Conservation (phyloP, 23 tunicate species). For the Ascidia mentula region DNA sequence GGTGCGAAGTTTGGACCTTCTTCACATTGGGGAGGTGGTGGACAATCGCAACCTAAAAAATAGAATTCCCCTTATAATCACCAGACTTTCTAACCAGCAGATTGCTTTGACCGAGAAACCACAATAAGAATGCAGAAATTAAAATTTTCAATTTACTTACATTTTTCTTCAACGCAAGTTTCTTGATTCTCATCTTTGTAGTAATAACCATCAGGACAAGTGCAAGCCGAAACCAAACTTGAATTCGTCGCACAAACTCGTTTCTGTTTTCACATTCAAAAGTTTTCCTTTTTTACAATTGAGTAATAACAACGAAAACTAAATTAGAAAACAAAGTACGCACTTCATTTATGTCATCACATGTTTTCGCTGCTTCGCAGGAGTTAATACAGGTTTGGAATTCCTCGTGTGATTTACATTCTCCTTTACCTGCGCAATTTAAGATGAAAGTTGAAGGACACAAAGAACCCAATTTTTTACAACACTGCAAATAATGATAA, state of each 20-base stretch:
- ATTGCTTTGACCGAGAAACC: no score
- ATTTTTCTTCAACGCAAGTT: constrained; percentile 5
- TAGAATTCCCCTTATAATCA: no score
- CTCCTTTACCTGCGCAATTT: no score
- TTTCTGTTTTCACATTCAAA: no score
- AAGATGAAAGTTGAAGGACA: no score
- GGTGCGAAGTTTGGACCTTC: background rate
- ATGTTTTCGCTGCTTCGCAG: background rate
- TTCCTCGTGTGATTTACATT: background rate
- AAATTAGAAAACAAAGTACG: background rate
- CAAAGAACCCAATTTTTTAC: no score
- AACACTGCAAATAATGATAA: no score
- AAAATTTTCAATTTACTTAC: background rate
- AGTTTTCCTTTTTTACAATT: no score
- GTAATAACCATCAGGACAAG: constrained; percentile 28
- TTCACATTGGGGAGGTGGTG: constrained; percentile 7
- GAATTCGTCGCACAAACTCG: background rate
- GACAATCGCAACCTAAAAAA: constrained; percentile 8
- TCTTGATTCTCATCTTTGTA: background rate
- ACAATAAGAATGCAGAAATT: no score
- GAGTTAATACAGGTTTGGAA: constrained; percentile 12
- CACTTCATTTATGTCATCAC: constrained; percentile 11
- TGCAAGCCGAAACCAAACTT: background rate
- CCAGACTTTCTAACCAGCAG: no score
- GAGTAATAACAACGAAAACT: no score